phyloP scores from a whole-genome alignment of 2,797 vertebrate genomes.

The Oophaga sylvatica region DNA sequence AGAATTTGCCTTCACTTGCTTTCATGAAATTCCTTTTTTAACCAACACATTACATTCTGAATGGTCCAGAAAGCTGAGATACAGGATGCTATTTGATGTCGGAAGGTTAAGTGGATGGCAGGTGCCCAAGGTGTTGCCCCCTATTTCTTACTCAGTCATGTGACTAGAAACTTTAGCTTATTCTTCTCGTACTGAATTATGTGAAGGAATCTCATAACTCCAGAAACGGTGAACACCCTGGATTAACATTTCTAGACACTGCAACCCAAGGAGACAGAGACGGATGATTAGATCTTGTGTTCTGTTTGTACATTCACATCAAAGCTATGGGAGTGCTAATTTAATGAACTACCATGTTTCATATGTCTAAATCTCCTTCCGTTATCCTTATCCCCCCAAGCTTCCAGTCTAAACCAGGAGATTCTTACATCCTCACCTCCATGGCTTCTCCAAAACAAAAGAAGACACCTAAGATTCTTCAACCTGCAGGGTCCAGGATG shows the following conservation, averaged over 20 bases:
- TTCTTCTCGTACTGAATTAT: not conserved
- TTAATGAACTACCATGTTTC: constrained; percentile 26
- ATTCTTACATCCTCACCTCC: not conserved
- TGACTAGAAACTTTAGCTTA: not conserved
- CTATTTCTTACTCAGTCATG: not conserved
- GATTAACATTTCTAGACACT: constrained; percentile 11
- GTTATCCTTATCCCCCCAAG: constrained; percentile 15
- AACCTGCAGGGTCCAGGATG: not conserved
- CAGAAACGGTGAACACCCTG: not conserved
- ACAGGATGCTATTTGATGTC: not conserved
- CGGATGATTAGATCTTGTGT: not conserved
- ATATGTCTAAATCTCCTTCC: constrained; percentile 35
- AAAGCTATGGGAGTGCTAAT: constrained; percentile 17
- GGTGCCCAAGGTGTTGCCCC: not conserved
- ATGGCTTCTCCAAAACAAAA: not conserved
- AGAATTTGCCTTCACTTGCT: not conserved
- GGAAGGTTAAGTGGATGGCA: not conserved
- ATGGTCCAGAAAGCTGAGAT: not conserved
- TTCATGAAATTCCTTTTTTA: too few species aligned
- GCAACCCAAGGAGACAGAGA: not conserved
- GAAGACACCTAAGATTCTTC: not conserved
- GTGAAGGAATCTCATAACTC: not conserved
- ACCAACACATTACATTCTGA: not conserved
- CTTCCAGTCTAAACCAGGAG: constrained; percentile 24
- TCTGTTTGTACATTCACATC: constrained; percentile 10